Conservation (phyloP, 2,113 vertebrate species). For the Crotalus horridus region DNA sequence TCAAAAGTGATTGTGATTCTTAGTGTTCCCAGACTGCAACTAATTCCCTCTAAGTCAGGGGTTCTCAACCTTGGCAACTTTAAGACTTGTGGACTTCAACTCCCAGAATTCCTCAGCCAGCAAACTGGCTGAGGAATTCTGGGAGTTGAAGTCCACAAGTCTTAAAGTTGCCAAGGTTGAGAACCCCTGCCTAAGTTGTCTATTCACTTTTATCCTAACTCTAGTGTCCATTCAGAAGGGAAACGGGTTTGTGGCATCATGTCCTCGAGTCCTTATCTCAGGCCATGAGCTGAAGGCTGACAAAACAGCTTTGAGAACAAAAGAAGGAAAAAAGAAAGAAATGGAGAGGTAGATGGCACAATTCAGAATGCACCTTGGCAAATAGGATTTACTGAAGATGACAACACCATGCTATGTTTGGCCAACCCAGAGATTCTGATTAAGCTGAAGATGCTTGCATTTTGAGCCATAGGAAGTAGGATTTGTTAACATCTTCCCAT, state of each 20-base stretch:
- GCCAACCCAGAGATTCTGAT: background rate
- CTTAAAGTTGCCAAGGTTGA: too few species aligned
- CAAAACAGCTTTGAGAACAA: background rate
- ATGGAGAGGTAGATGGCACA: background rate
- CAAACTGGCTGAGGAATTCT: too few species aligned
- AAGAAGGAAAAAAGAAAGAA: background rate
- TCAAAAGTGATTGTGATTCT: background rate
- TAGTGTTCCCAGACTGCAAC: background rate
- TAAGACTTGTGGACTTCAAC: too few species aligned
- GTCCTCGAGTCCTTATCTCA: background rate
- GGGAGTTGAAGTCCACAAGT: too few species aligned
- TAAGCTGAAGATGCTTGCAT: background rate
- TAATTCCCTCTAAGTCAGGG: background rate
- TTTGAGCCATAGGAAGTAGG: conserved; percentile 1
- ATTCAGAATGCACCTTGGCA: background rate
- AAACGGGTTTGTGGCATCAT: background rate
- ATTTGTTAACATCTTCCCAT: background rate
- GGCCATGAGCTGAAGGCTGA: background rate
- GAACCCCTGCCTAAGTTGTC: background rate
- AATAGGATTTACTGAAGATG: too few species aligned
- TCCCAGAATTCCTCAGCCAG: too few species aligned
- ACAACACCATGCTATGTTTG: conserved; percentile 13
- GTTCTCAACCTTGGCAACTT: too few species aligned
- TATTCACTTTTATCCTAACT: background rate
- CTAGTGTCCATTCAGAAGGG: background rate